Evolutionary conservation across 2,888 invertebrate genomes (phyloP), one percentile per base, ranked within the genome.

Genomic region (Tetragonula carbonaria): DNA sequence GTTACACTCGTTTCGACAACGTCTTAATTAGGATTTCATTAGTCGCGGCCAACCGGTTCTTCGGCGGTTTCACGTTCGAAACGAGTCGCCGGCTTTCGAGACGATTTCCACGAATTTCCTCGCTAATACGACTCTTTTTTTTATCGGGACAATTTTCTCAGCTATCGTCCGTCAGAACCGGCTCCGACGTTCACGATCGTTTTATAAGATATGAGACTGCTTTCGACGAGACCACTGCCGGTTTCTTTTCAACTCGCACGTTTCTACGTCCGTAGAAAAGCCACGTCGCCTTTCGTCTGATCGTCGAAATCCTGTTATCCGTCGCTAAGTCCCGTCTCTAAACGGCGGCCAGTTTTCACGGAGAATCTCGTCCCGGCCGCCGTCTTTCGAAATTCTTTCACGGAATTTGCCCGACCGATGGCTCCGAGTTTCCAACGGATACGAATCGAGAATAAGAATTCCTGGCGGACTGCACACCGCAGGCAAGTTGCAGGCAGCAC

Each of bases 1-100:
- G 67, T 50, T 76, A 33, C 80, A 28, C 75, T 79, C 72, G 72
- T 53, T 59, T 84, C 85, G 28, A 70, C 75, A 63, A 67, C 74
- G 84, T 90, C 88, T 87, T 88, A 91, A 91, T 91, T 91, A 89
- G 87, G 88, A 90, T 85, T 85, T 85, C 74, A 80, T 85, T 81
- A 71, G 66, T 33, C 55, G 67, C 62, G 77, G 74, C 66, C 79
- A 74, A 75, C 67, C 74, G 57, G 50, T 33, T 51, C 63, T 55
- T 16, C 16, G 2, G 38, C 23, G 45, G 28, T 65, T 59, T 57
- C 53, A 8, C 50, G 59, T 73, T 70, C 45, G 38, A 8, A 23
- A 51, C 68, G 63, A 66, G n/a, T 45, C 55, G 18, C 23, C 3
- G 13, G 63, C 45, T 63, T 73, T 51, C 55, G 23, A 38, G 28